These are phyloP conservation scores for Platygyra sinensis DNA, from an alignment of 64 coral and sea anemone genomes.

Conservation along the genomic window DNA sequence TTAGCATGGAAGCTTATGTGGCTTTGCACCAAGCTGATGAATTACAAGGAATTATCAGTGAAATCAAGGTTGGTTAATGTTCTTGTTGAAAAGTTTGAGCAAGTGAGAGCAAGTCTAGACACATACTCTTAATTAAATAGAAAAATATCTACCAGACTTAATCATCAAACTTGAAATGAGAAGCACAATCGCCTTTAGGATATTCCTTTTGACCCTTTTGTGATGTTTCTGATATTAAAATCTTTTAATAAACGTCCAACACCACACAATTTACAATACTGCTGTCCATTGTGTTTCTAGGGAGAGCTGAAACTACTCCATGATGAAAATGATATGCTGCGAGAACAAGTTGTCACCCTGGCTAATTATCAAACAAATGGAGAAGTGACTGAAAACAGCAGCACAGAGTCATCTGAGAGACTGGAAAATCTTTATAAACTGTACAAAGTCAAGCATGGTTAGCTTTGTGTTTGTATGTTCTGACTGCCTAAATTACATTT, in stretches of 20 bases:
- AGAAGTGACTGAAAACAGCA: constrained; percentile 63
- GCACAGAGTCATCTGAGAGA: constrained; percentile 73
- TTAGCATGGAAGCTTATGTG: constrained; percentile 88
- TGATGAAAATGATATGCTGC: constrained; percentile 85
- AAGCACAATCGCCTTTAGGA: no score
- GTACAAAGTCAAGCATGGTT: constrained; percentile 6
- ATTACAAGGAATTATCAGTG: constrained; percentile 85
- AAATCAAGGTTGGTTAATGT: constrained; percentile 79
- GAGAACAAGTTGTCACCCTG: constrained; percentile 69
- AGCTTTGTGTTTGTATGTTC: not conserved
- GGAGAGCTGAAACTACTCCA: constrained; percentile 82
- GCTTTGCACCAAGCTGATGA: constrained; percentile 90
- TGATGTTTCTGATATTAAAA: no score
- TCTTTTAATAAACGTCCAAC: no score
- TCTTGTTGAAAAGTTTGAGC: no score
- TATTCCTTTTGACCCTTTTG: no score
- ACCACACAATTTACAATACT: no score
- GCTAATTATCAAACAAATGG: constrained; percentile 65
- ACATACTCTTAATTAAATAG: no score
- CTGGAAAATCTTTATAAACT: constrained; percentile 30
- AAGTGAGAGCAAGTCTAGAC: no score
- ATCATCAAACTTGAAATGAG: no score
- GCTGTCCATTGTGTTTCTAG: constrained; percentile 6
- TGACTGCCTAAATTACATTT: no score
- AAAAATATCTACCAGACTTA: no score